Evolutionary conservation across 2,888 invertebrate species (phyloP).

Genomic region (Girardia tigrina): DNA sequence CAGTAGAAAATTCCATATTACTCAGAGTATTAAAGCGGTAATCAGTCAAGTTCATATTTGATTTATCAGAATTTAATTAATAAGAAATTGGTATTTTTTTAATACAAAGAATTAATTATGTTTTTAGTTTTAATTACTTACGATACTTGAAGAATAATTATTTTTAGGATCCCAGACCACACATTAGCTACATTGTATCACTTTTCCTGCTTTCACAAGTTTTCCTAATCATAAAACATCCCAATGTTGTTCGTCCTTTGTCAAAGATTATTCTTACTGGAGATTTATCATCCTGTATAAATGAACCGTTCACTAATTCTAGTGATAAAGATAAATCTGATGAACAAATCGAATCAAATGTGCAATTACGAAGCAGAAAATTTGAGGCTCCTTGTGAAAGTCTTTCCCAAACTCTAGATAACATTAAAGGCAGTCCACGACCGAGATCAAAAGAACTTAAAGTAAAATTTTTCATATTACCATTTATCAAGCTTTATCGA

Average conservation of each 20-base stretch:
- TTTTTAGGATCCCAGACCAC: neutral
- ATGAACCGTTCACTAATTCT: neutral
- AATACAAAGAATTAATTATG: too few species aligned
- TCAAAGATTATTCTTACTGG: slow-evolving; percentile 53
- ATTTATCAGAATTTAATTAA: too few species aligned
- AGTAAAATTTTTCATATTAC: too few species aligned
- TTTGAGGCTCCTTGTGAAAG: slow-evolving; percentile 61
- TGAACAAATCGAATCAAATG: neutral
- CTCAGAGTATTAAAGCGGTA: too few species aligned
- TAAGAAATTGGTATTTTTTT: too few species aligned
- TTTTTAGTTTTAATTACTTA: too few species aligned
- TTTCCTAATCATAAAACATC: slow-evolving; percentile 78
- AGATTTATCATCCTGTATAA: slow-evolving; percentile 31
- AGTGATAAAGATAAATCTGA: neutral
- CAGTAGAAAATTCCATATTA: too few species aligned
- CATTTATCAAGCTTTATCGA: too few species aligned
- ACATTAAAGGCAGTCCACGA: slow-evolving; percentile 39
- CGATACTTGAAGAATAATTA: too few species aligned
- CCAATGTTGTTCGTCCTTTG: slow-evolving; percentile 72
- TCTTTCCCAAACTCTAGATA: slow-evolving; percentile 63
- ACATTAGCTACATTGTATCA: slow-evolving; percentile 30
- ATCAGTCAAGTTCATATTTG: too few species aligned
- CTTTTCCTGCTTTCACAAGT: slow-evolving; percentile 51
- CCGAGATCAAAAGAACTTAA: neutral
- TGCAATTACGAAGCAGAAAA: slow-evolving; percentile 41